Evolutionary conservation across 2,113 vertebrate genomes (phyloP).

Genomic region (Psettodes erumei): DNA sequence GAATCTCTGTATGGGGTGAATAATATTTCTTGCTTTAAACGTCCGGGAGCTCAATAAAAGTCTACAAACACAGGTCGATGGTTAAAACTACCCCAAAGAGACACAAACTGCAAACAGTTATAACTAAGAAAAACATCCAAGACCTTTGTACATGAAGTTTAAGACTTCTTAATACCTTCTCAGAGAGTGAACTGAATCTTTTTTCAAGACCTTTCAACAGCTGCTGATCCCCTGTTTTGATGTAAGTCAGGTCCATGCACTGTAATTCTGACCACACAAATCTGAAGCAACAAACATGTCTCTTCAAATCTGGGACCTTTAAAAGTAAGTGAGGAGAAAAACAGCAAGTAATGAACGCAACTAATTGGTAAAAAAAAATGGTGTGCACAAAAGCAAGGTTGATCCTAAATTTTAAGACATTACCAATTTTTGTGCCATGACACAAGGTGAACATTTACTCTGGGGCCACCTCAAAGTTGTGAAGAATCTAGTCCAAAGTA

Average conservation of each 20-base stretch:
- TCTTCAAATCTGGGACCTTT: background rate
- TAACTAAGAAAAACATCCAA: background rate
- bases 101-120: background rate
- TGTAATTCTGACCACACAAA: background rate
- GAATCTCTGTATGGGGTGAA: background rate
- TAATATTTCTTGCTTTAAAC: background rate
- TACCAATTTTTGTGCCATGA: background rate
- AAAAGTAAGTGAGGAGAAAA: background rate
- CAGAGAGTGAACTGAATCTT: background rate
- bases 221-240: background rate
- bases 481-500: background rate
- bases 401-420: background rate
- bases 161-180: background rate
- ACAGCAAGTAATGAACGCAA: slow-evolving; percentile 1
- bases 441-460: background rate
- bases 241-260: background rate
- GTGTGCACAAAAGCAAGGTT: background rate
- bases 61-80: background rate
- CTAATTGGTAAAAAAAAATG: background rate
- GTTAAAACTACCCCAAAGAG: background rate
- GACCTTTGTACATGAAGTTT: background rate
- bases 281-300: background rate
- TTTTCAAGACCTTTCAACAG: background rate
- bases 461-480: background rate
- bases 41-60: background rate